These are phyloP conservation scores for Spisula solida DNA, from an alignment of 2,888 invertebrate genomes.

Conservation along the genomic window DNA sequence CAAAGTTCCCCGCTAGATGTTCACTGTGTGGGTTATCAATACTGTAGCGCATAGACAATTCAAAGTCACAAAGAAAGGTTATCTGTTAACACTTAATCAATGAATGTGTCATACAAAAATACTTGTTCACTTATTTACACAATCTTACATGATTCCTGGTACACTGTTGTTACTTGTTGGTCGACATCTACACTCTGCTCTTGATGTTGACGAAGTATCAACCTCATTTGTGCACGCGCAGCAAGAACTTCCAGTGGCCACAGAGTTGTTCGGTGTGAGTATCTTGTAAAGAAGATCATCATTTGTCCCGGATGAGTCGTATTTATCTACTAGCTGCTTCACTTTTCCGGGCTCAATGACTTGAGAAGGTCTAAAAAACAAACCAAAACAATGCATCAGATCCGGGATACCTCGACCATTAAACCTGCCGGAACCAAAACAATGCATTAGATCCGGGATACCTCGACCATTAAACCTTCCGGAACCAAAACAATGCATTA, in stretches of 20 bases:
- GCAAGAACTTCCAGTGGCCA: neutral
- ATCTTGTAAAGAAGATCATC: neutral
- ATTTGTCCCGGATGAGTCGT: neutral
- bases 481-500: too few species aligned
- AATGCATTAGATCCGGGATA: too few species aligned
- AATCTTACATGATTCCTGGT: neutral
- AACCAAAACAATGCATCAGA: neutral
- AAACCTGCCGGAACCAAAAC: too few species aligned
- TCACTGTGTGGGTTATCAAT: too few species aligned
- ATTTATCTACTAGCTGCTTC: neutral
- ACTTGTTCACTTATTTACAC: too few species aligned
- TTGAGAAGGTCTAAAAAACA: neutral
- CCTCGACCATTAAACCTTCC: too few species aligned
- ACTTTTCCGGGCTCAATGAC: neutral
- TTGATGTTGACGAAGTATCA: neutral
- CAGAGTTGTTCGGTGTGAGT: neutral
- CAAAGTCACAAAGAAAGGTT: too few species aligned
- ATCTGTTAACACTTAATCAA: too few species aligned
- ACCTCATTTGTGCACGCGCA: neutral
- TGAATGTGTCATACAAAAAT: too few species aligned
- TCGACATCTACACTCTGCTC: neutral
- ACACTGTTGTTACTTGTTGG: neutral
- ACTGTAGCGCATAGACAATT: too few species aligned
- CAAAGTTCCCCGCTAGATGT: too few species aligned
- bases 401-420: too few species aligned